Evolutionary conservation across 64 coral and sea anemone species (phyloP), one percentile per base, ranked within the genome.

Genomic region (Catalaphyllia jardinei): DNA sequence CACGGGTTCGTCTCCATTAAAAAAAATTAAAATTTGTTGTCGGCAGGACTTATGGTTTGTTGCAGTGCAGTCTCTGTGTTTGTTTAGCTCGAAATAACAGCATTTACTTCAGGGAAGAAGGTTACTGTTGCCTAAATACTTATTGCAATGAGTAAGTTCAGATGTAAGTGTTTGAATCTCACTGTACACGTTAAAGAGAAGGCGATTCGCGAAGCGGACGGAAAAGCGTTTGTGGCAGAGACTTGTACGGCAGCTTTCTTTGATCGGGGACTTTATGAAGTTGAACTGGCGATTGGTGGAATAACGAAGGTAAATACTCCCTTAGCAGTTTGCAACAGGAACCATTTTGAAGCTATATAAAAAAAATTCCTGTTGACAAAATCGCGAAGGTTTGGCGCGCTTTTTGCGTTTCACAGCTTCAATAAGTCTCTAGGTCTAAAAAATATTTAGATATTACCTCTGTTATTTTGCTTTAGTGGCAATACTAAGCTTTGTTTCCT

Each of bases 211-310:
- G 67, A 91, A 51, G 76, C 91, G 59, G 88, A 97, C 10, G 95
- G 95, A 5, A 88, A 88, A 39, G 50, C 75, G 33, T 87, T 97
- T 75, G 91, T 97, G 2, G 90, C 92, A 0, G 76, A 88, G 15
- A 75, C 39, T 29, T 80, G 29, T 15, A 76, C 78, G 17, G 71
- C 55, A 61, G 59, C 85, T 42, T 97, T 97, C 87, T 97, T 97
- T 49, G 52, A 87, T 46, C 62, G 61, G 27, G 90, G 91, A 17
- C 79, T 96, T 29, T 87, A 82, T 20, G 95, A 96, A 73, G 87
- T 96, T 59, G 90, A 96, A 73, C 88, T 96, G 25, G 95, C 91
- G n/a, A 91, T 96, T 74, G 95, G 95, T 50, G 95, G 95, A 38
- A 96, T 96, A 86, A 96, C 81, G 19, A 96, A 93, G 91, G 95